Conservation (phyloP, 2,888 invertebrate genomes). For the Drosophila mercatorum region DNA sequence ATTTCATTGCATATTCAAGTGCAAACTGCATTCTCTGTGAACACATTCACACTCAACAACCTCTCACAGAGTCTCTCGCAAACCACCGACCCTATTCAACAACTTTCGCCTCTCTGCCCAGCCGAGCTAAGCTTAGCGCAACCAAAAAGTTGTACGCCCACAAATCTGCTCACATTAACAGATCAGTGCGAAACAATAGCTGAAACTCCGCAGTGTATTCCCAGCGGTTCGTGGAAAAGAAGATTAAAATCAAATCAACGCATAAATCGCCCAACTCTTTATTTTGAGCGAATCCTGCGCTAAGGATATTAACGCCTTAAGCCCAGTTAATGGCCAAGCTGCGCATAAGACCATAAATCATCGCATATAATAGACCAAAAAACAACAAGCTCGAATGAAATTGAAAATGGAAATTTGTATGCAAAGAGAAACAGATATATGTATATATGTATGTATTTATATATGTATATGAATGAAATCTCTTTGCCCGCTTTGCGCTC, state of each 20-base stretch:
- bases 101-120: background rate
- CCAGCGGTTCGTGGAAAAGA: conserved; percentile 26
- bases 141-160: conserved; percentile 30
- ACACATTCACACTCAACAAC: background rate
- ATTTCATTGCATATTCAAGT: no score
- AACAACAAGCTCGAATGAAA: conserved; percentile 29
- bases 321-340: conserved; percentile 50
- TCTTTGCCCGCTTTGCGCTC: background rate
- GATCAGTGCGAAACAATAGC: conserved; percentile 37
- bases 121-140: background rate
- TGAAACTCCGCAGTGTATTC: conserved; percentile 24
- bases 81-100: background rate
- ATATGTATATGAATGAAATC: conserved; percentile 2
- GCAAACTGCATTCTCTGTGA: background rate
- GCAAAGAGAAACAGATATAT: background rate
- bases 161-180: conserved; percentile 55
- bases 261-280: conserved; percentile 61
- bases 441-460: background rate
- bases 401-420: conserved; percentile 65
- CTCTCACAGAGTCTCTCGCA: background rate
- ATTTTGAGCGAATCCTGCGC: conserved; percentile 29
- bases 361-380: conserved; percentile 50
- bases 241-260: conserved; percentile 73
- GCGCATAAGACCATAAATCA: conserved; percentile 64
- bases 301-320: conserved; percentile 73